Base-by-base conservation (phyloP, 2,113 vertebrate genomes). In the Cnemophilus loriae region DNA sequence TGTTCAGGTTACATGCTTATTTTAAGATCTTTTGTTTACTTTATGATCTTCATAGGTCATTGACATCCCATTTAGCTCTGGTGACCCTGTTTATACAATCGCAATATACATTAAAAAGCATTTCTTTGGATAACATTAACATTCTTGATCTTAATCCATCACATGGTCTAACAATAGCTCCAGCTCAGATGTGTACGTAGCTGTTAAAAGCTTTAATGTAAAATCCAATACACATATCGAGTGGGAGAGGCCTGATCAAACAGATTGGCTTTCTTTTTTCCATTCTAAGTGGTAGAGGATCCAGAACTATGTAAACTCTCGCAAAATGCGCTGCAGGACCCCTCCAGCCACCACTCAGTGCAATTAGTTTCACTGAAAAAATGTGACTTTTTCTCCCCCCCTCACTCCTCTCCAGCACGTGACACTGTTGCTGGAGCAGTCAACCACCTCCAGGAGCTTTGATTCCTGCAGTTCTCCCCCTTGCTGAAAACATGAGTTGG, bases 11-110 rank as follows among this genome's bases (percentile, higher is more conserved):
- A 97, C 98, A 97, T 97, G 96, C 96, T 98, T 98, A 98, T 98
- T 98, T 98, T 98, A 98, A 98, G 97, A 98, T 98, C 98, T 98
- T 98, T 98, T 99, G 98, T 98, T 98, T 99, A 98, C 98, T 98
- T 98, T 98, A 96, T 98, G 97, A 98, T 98, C 98, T 98, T 97
- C 97, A 97, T 98, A 98, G 97, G 98, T 98, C 98, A 97, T 97
- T 99, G 98, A 98, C 98, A 97, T 98, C 98, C 98, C 98, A 98
- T 99, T 98, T 98, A 98, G 98, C 96, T 97, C 97, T 95, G 93
- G 96, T 98, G 98, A 99, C 98, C 98, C 97, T 97, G 98, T 98
- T 98, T 98, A 99, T 98, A 98, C 96, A 97, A 96, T 97, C 41
- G 47, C 98, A 98, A 98, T 97, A 99, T 98, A 98, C 98, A 98